phyloP scores from a whole-genome alignment of 2,888 invertebrate genomes.

The Tigriopus californicus region DNA sequence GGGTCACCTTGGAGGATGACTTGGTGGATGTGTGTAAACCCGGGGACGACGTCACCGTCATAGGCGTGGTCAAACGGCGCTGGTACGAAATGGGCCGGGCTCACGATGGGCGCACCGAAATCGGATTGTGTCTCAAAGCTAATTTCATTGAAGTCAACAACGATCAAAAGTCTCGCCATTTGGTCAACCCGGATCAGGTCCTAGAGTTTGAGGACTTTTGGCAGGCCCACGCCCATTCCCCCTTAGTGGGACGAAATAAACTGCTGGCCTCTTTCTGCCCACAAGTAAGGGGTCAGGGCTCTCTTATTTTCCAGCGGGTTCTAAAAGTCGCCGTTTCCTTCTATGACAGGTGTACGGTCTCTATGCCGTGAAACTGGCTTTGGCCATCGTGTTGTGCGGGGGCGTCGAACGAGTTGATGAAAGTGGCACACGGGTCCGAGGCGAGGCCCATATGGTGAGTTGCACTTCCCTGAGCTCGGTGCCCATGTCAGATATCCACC shows the following conservation, averaged over 20 bases:
- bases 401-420: slow-evolving; percentile 31
- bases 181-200: slow-evolving; percentile 43
- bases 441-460: slow-evolving; percentile 53
- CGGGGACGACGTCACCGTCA: slow-evolving; percentile 66
- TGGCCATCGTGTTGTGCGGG: slow-evolving; percentile 41
- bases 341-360: slow-evolving; percentile 76
- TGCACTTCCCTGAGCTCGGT: no score
- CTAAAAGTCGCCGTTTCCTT: no score
- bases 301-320: no score
- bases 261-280: slow-evolving; percentile 64
- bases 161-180: slow-evolving; percentile 30
- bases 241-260: slow-evolving; percentile 49
- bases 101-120: slow-evolving; percentile 37
- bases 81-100: slow-evolving; percentile 45
- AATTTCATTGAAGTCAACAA: slow-evolving; percentile 40
- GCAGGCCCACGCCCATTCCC: slow-evolving; percentile 40
- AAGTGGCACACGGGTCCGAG: slow-evolving; percentile 40
- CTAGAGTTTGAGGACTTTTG: slow-evolving; percentile 53
- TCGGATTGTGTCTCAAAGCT: slow-evolving; percentile 48
- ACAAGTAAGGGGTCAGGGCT: slow-evolving; percentile 40
- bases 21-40: slow-evolving; percentile 69
- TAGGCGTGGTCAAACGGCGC: slow-evolving; percentile 41
- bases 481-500: no score
- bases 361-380: slow-evolving; percentile 64
- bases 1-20: slow-evolving; percentile 62